Evolutionary conservation across 1,140 invertebrate genomes (phyloP).

Genomic region (Drosophila nigromelanica): DNA sequence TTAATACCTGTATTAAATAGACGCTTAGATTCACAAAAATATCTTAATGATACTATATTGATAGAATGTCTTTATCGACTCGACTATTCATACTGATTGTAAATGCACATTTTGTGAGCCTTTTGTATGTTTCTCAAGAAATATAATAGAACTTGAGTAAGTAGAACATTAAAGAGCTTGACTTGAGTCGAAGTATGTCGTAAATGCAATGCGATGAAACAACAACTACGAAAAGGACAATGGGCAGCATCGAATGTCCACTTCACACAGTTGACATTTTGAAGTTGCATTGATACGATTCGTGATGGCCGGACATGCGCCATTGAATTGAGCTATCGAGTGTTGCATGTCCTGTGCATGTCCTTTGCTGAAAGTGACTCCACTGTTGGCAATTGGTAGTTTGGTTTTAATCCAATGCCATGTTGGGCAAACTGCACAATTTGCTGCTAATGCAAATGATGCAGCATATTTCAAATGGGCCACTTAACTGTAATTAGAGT

Average conservation of each 20-base stretch:
- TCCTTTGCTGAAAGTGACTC: not conserved
- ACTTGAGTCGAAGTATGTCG: slow-evolving; percentile 3
- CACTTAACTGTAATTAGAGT: slow-evolving; percentile 64
- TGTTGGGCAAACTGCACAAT: slow-evolving; percentile 21
- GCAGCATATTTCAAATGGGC: slow-evolving; percentile 42
- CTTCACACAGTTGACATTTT: slow-evolving; percentile 22
- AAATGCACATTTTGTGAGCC: too few species aligned
- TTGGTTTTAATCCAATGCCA: slow-evolving; percentile 7
- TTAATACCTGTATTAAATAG: too few species aligned
- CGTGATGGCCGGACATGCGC: slow-evolving; percentile 12
- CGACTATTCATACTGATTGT: too few species aligned
- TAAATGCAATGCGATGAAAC: not conserved
- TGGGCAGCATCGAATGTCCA: slow-evolving; percentile 12
- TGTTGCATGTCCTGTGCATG: slow-evolving; percentile 15
- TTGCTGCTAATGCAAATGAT: slow-evolving; percentile 50
- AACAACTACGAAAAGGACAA: slow-evolving; percentile 8
- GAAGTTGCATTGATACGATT: slow-evolving; percentile 26
- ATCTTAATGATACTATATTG: too few species aligned
- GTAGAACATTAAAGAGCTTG: slow-evolving; percentile 3
- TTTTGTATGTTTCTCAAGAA: too few species aligned
- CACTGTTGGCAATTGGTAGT: not conserved
- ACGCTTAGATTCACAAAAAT: too few species aligned
- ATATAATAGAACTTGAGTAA: not conserved
- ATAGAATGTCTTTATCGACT: too few species aligned
- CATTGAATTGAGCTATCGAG: slow-evolving; percentile 21